Evolutionary conservation across 2,888 invertebrate genomes (phyloP).

Genomic region (Drosophila kanekoi): DNA sequence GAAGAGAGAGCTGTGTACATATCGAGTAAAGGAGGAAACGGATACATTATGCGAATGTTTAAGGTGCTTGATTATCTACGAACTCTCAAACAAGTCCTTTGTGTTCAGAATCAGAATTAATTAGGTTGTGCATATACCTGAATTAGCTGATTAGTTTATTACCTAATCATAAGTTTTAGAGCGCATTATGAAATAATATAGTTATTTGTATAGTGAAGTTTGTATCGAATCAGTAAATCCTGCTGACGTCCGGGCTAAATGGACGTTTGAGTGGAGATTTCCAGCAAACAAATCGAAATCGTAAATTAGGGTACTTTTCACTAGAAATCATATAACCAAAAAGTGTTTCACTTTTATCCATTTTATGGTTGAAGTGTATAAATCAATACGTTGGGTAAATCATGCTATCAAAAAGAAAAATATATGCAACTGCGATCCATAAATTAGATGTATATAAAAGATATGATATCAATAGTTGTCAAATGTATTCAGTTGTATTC

Average conservation of each 20-base stretch:
- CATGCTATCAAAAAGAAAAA: constrained; percentile 6
- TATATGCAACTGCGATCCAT: constrained; percentile 14
- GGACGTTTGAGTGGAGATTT: too few relatives aligned
- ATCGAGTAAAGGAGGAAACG: too few relatives aligned
- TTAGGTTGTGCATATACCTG: too few relatives aligned
- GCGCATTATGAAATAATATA: too few relatives aligned
- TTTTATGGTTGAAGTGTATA: not conserved
- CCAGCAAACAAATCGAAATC: constrained; percentile 4
- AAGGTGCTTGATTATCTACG: too few relatives aligned
- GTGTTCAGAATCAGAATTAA: too few relatives aligned
- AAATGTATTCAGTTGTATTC: not conserved
- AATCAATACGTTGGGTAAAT: constrained; percentile 4
- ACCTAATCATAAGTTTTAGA: too few relatives aligned
- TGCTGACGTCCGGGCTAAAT: constrained; percentile 11
- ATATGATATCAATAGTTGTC: constrained; percentile 20
- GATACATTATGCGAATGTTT: too few relatives aligned
- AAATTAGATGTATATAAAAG: constrained; percentile 28
- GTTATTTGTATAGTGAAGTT: not conserved
- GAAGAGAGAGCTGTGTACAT: too few relatives aligned
- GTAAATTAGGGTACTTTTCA: not conserved
- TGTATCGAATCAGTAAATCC: constrained; percentile 3
- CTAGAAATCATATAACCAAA: constrained; percentile 2
- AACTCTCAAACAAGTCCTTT: too few relatives aligned
- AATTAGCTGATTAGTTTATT: too few relatives aligned
- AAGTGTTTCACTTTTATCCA: not conserved